Conservation (phyloP, 2,888 invertebrate species). For the Augiades crinisus region DNA sequence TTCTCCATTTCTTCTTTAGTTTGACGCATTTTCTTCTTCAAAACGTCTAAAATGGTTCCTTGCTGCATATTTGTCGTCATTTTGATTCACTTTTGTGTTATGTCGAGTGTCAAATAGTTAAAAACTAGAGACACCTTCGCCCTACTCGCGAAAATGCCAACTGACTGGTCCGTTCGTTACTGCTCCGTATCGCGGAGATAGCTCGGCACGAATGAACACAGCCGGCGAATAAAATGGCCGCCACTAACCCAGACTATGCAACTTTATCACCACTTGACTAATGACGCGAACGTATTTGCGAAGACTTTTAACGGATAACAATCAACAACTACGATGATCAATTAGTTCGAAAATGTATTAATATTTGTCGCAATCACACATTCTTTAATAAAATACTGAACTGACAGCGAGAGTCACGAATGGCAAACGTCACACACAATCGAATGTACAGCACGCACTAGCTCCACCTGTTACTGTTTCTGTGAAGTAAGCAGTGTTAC, state of each 20-base stretch:
- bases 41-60: constrained; percentile 96
- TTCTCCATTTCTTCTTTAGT: constrained; percentile 99
- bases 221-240: constrained; percentile 81
- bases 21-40: constrained; percentile 99
- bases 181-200: constrained; percentile 74
- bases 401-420: constrained; percentile 62
- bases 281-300: constrained; percentile 45
- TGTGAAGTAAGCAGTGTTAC: constrained; percentile 42
- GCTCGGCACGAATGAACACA: constrained; percentile 77
- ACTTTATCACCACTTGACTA: constrained; percentile 58
- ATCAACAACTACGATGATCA: constrained; percentile 38
- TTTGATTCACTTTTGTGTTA: constrained; percentile 74
- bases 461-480: constrained; percentile 69
- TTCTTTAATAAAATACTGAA: constrained; percentile 44
- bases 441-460: constrained; percentile 53
- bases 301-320: constrained; percentile 40
- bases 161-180: constrained; percentile 71
- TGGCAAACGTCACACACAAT: constrained; percentile 64
- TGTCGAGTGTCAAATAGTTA: constrained; percentile 62
- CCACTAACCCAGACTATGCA: constrained; percentile 62
- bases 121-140: constrained; percentile 77
- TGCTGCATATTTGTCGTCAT: constrained; percentile 96
- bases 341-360: constrained; percentile 41
- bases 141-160: constrained; percentile 80
- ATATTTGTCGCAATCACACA: constrained; percentile 54